phyloP scores from a whole-genome alignment of 2,113 vertebrate genomes.

The Clupea harengus region DNA sequence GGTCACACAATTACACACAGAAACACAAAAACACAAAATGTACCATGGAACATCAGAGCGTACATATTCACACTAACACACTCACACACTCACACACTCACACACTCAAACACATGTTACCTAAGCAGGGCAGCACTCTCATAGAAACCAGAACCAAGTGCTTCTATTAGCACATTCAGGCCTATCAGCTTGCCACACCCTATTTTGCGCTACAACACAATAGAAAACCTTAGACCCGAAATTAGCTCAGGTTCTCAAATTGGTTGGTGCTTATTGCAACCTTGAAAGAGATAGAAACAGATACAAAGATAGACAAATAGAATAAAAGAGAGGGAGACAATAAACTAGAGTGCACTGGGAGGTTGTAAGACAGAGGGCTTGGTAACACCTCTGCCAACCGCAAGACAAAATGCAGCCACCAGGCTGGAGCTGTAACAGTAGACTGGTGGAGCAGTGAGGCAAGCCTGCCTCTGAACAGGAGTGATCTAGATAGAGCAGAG shows the following conservation, averaged over 20 bases:
- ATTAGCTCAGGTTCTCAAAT: not conserved
- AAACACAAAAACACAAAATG: not conserved
- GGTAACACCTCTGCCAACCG: not conserved
- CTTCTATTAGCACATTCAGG: not conserved
- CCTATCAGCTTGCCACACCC: not conserved
- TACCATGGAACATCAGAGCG: no score
- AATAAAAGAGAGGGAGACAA: not conserved
- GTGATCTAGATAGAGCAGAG: not conserved
- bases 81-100: not conserved
- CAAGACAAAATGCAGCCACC: not conserved
- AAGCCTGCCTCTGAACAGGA: no score
- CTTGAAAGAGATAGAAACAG: not conserved
- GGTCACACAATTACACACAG: not conserved
- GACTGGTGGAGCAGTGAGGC: not conserved
- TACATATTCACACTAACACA: not conserved
- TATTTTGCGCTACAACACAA: not conserved
- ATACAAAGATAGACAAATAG: not conserved
- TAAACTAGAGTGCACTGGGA: not conserved
- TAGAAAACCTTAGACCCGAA: not conserved
- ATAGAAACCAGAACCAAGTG: not conserved
- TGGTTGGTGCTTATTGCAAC: not conserved
- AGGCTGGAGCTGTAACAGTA: not conserved
- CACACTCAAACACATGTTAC: not conserved
- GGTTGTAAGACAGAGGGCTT: not conserved
- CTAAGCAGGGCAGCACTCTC: not conserved